phyloP scores from a whole-genome alignment of 1,140 invertebrate species.

The Frieseomelitta varia region DNA sequence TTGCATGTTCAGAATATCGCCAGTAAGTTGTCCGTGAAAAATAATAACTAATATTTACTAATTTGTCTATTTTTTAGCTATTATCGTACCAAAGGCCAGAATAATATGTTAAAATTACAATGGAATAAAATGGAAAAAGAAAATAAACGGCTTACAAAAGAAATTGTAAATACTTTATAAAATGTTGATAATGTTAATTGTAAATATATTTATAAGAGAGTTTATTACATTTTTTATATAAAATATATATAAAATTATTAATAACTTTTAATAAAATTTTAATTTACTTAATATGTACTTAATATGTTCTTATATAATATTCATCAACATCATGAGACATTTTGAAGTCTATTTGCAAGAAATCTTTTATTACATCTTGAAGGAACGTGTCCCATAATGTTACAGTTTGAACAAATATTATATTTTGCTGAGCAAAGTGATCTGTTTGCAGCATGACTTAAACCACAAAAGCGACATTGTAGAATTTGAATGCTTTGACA shows the following conservation, averaged over 20 bases:
- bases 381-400: neutral
- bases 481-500: neutral
- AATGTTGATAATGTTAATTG: neutral
- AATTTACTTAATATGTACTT: neutral
- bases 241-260: neutral
- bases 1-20: constrained; percentile 23
- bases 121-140: constrained; percentile 21
- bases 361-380: neutral
- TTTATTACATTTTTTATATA: neutral
- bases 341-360: rapidly evolving
- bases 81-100: constrained; percentile 10
- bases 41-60: neutral
- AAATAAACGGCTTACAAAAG: neutral
- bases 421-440: neutral
- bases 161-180: neutral
- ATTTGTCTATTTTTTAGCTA: constrained; percentile 3
- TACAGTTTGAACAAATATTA: neutral
- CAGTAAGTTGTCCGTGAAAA: constrained; percentile 26
- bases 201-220: neutral
- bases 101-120: constrained; percentile 6
- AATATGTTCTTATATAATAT: neutral
- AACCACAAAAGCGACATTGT: neutral
- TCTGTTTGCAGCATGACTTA: neutral
- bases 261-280: neutral
- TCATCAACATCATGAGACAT: neutral